Evolutionary conservation across 2,113 vertebrate species (phyloP).

Genomic region (Murina feae): DNA sequence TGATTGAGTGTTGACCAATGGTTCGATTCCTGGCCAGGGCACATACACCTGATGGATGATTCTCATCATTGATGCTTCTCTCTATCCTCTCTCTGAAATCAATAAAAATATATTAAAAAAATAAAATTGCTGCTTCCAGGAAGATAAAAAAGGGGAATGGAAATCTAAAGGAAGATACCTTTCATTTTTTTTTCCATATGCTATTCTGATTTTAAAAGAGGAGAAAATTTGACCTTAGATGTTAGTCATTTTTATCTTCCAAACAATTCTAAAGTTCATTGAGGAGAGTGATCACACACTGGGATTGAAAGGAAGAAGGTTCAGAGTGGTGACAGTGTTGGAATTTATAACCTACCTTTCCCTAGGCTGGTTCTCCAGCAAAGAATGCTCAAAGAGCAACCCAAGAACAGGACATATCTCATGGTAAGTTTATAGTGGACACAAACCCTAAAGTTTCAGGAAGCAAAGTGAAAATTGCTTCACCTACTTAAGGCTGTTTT

Average conservation of each 20-base stretch:
- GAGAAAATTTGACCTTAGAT: neutral
- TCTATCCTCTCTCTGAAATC: no score
- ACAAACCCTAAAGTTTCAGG: neutral
- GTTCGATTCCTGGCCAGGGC: no score
- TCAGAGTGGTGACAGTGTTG: neutral
- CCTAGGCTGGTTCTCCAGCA: neutral
- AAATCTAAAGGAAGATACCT: neutral
- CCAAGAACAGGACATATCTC: neutral
- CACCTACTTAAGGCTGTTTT: neutral
- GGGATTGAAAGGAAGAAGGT: neutral
- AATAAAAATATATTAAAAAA: no score
- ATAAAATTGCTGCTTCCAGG: neutral
- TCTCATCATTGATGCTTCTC: no score
- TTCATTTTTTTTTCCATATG: neutral
- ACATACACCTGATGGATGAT: no score
- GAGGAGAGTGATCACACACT: neutral
- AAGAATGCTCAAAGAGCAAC: neutral
- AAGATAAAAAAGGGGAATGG: neutral
- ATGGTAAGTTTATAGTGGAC: neutral
- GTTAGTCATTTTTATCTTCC: neutral
- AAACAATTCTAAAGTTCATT: neutral
- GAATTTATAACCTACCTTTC: neutral
- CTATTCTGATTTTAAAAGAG: neutral
- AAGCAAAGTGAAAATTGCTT: constrained; percentile 10
- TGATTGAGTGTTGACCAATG: no score